Base-by-base conservation (phyloP, 2,888 invertebrate species). In the Physocephala rufipes region DNA sequence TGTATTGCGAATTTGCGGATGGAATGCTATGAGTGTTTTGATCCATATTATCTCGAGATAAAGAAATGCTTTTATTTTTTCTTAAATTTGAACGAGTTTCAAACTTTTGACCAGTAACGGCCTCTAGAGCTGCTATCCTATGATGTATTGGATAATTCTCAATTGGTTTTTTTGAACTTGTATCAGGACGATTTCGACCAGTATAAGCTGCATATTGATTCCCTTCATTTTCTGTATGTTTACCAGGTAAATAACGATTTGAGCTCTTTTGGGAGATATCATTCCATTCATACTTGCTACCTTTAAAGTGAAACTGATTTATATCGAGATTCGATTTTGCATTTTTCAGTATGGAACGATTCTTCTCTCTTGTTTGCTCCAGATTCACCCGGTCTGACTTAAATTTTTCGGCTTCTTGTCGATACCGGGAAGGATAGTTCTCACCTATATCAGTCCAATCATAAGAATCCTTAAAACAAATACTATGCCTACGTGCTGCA, bases 391-490 rank as follows among this genome's bases (percentile, higher is more conserved):
- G 36, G 16, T 30, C 58, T 58, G 3, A 5, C 19, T 19, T 65
- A 13, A n/a, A 21, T n/a, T 15, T 28, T 15, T 30, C 26, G 55
- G 53, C 71, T 47, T 13, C 36, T 16, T 24, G 21, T 9, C 58
- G 45, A 61, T 72, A 72, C 7, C 47, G 59, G 3, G 19, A 19
- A 13, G 71, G 70, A 47, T 68, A 70, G n/a, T 61, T 65, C 45
- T 59, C 16, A 5, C 21, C 26, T 12, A 70, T 43, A 24, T 66
- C 67, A 12, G 53, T n/a, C 70, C 70, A 69, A 24, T 70, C 61
- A 5, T 26, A 2, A 5, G 72, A 63, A 21, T 73, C 71, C 47
- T 67, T 72, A 15, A 53, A 68, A 13, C 70, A 74, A 1, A 30
- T 62, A n/a, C 36, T 26, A 62, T 74, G 74, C 0, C 66, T 47